A percentile compares a stretch with the other conserved stretches of the same genome.
Evolutionary conservation across 2,888 invertebrate genomes (phyloP).

Genomic region (Keiferia lycopersicella): DNA sequence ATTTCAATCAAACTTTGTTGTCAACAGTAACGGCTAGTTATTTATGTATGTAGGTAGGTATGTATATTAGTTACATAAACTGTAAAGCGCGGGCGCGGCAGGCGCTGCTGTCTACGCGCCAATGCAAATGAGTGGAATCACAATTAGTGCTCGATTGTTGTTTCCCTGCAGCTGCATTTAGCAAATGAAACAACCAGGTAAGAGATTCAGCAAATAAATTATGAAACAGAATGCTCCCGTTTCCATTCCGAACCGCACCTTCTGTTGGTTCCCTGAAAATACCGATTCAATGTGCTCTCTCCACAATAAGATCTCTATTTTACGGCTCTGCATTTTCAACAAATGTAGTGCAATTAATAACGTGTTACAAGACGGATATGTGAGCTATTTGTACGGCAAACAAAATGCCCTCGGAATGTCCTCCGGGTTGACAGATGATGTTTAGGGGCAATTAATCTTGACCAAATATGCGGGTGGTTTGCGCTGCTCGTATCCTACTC

Average conservation of each 20-base stretch:
- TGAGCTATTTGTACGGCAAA: slow-evolving; percentile 67
- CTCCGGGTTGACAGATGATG: slow-evolving; percentile 74
- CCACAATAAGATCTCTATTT: slow-evolving; percentile 25
- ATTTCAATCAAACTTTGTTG: slow-evolving; percentile 26
- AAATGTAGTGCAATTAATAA: slow-evolving; percentile 48
- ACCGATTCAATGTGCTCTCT: slow-evolving; percentile 27
- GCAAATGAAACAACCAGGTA: slow-evolving; percentile 65
- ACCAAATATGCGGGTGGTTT: slow-evolving; percentile 75
- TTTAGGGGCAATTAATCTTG: slow-evolving; percentile 76
- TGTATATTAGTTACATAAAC: slow-evolving; percentile 36
- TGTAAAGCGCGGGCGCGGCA: slow-evolving; percentile 44
- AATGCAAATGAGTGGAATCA: slow-evolving; percentile 75
- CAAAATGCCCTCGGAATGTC: slow-evolving; percentile 68
- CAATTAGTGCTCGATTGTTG: slow-evolving; percentile 73
- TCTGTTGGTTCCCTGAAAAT: slow-evolving; percentile 39
- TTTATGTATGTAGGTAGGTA: not conserved
- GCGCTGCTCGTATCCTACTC: slow-evolving; percentile 55
- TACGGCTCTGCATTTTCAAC: slow-evolving; percentile 26
- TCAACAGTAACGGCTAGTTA: slow-evolving; percentile 9
- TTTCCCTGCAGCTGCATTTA: slow-evolving; percentile 65
- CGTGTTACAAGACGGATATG: slow-evolving; percentile 55
- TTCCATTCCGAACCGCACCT: slow-evolving; percentile 42
- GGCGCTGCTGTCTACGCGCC: slow-evolving; percentile 48
- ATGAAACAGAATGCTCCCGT: slow-evolving; percentile 50
- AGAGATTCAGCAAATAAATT: slow-evolving; percentile 63